Evolutionary conservation across 2,888 invertebrate species (phyloP).

Genomic region (Cordilura impudica): DNA sequence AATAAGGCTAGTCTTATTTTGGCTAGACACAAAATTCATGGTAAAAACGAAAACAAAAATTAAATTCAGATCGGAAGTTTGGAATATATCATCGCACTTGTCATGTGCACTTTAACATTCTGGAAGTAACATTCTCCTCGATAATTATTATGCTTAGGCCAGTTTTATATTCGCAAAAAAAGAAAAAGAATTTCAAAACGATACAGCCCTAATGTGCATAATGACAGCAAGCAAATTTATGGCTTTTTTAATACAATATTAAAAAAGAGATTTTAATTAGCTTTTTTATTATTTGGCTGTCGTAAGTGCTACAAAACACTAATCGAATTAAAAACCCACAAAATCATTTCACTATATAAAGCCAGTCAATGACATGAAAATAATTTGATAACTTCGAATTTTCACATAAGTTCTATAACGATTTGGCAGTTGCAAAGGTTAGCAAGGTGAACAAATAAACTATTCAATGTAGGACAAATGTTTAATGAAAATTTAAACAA

Average conservation of each 20-base stretch:
- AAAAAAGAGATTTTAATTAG: constrained; percentile 55
- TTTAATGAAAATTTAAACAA: constrained; percentile 13
- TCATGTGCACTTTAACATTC: no score
- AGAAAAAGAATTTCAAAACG: constrained; percentile 4
- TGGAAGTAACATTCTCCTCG: no score
- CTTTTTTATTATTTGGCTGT: constrained; percentile 38
- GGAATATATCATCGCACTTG: no score
- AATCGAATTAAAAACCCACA: constrained; percentile 59
- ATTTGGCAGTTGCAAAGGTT: constrained; percentile 7
- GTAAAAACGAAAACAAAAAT: no score
- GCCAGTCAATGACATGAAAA: constrained; percentile 19
- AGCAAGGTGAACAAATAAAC: not conserved
- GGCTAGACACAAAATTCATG: no score
- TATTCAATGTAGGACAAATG: constrained; percentile 25
- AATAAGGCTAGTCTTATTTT: no score
- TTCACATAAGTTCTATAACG: not conserved
- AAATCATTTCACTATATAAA: constrained; percentile 56
- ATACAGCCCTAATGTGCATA: no score
- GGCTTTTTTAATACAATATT: no score
- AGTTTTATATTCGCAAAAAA: no score
- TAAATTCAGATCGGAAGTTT: no score
- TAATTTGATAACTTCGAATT: constrained; percentile 33
- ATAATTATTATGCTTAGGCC: no score
- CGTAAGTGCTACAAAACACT: constrained; percentile 33
- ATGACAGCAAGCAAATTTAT: constrained; percentile 55